Base-by-base conservation (phyloP, 2,797 vertebrate species). In the Neoniphon sammara region DNA sequence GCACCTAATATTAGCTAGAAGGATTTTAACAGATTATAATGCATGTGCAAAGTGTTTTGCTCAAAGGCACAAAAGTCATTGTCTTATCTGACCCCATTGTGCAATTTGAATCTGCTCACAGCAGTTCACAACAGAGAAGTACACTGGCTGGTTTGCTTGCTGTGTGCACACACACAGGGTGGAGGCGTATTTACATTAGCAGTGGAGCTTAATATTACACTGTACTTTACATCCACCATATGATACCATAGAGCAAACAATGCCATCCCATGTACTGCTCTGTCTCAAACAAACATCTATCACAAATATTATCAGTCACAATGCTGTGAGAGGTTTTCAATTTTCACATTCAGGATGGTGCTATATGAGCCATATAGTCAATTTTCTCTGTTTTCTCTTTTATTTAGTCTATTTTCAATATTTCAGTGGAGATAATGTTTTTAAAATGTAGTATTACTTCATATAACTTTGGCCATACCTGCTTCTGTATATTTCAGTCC, bases 401-500 rank as follows among this genome's bases (percentile, higher is more conserved):
- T 34, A 15, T 23, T 61, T 15, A 9, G 6, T 61, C 25, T 63
- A 42, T 50, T 58, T 27, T 53, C 36, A 17, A 42, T 46, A 12
- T 23, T 18, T 62, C 21, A 42, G 11, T 21, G 20, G 4, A 44
- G 12, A 7, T 44, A n/a, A 66, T 27, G 30, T 25, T 46, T 42
- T 20, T n/a, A 4, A 30, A 7, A 15, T 55, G 20, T 10, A 53
- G 9, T 44, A 44, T 44, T 44, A 23, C 6, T 21, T 65, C 23
- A 11, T 8, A 7, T 9, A 2, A 11, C 12, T 65, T 7, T 20
- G n/a, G 21, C 50, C 4, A 64, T 87, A 99, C 98, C 98, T 95
- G 97, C 98, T 95, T 99, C 98, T 17, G 97, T 98, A 85, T 99
- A 99, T 90, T 98, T 99, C 57, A 99, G 89, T 68, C 97, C 97